Conservation (phyloP, 2,113 vertebrate genomes). For the Pteruthius melanotis region DNA sequence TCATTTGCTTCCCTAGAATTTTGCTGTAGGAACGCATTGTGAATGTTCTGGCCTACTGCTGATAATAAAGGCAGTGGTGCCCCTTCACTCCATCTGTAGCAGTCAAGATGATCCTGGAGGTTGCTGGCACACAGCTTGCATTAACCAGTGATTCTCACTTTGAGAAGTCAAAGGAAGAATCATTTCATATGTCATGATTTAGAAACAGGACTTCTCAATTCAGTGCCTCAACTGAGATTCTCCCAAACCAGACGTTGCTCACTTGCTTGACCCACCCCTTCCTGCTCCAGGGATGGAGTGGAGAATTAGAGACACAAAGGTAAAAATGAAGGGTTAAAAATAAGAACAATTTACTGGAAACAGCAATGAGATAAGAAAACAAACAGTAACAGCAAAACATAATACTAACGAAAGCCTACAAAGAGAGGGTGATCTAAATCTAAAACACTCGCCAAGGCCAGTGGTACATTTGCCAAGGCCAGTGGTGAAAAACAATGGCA, state of each 20-base stretch:
- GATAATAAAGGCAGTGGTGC: not conserved
- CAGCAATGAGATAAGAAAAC: not conserved
- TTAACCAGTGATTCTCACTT: not conserved
- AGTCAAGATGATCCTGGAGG: not conserved
- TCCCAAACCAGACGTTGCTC: not conserved
- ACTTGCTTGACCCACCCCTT: not conserved
- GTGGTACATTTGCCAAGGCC: not conserved
- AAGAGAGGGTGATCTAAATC: not conserved
- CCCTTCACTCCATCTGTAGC: not conserved
- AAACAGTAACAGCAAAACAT: not conserved
- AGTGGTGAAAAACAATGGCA: not conserved
- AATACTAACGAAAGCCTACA: not conserved
- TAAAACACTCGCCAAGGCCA: not conserved
- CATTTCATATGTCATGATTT: not conserved
- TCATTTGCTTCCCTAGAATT: not conserved
- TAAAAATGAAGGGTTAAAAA: not conserved
- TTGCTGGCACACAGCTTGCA: not conserved
- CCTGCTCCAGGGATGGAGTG: not conserved
- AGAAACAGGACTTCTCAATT: rapidly evolving
- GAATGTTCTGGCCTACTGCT: not conserved
- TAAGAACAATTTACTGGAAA: not conserved
- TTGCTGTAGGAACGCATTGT: not conserved
- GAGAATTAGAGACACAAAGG: not conserved
- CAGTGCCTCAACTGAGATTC: not conserved
- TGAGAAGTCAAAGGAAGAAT: not conserved